These are phyloP conservation scores for Argyra leucocephala DNA, from an alignment of 2,888 invertebrate species.

Conservation along the genomic window DNA sequence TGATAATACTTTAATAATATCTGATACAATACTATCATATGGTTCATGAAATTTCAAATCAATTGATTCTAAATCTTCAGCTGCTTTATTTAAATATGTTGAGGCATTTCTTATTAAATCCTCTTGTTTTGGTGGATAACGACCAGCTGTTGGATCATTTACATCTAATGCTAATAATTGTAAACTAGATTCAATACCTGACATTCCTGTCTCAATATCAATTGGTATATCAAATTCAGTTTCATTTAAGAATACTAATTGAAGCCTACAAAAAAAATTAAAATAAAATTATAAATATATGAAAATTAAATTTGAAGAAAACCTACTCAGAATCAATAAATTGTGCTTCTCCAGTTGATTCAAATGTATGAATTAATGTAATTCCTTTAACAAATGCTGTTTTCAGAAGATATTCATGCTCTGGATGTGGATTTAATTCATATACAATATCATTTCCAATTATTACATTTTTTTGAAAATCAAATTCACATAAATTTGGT, in stretches of 20 bases:
- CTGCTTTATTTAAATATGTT: slow-evolving; percentile 36
- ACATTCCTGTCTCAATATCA: slow-evolving; percentile 42
- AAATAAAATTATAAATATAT: not conserved
- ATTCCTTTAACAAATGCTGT: slow-evolving; percentile 42
- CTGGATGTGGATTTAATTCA: slow-evolving; percentile 37
- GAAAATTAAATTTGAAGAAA: not conserved
- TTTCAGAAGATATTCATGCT: slow-evolving; percentile 38
- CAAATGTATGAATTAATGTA: slow-evolving; percentile 42
- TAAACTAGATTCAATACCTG: slow-evolving; percentile 32
- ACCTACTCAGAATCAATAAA: slow-evolving; percentile 40
- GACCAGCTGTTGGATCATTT: slow-evolving; percentile 41
- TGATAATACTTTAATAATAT: slow-evolving; percentile 39
- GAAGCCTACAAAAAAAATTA: slow-evolving; percentile 26
- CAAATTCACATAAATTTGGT: slow-evolving; percentile 41
- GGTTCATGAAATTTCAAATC: slow-evolving; percentile 41
- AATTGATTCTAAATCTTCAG: slow-evolving; percentile 39
- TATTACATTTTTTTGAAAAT: slow-evolving; percentile 42
- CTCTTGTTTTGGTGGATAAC: slow-evolving; percentile 39
- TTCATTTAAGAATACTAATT: slow-evolving; percentile 38
- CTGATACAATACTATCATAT: slow-evolving; percentile 40
- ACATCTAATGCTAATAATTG: slow-evolving; percentile 34
- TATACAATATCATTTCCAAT: slow-evolving; percentile 42
- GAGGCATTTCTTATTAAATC: slow-evolving; percentile 34
- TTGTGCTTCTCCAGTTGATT: slow-evolving; percentile 43
- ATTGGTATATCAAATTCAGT: slow-evolving; percentile 41